phyloP scores from a whole-genome alignment of 2,888 invertebrate species.

The Papilio gigon region DNA sequence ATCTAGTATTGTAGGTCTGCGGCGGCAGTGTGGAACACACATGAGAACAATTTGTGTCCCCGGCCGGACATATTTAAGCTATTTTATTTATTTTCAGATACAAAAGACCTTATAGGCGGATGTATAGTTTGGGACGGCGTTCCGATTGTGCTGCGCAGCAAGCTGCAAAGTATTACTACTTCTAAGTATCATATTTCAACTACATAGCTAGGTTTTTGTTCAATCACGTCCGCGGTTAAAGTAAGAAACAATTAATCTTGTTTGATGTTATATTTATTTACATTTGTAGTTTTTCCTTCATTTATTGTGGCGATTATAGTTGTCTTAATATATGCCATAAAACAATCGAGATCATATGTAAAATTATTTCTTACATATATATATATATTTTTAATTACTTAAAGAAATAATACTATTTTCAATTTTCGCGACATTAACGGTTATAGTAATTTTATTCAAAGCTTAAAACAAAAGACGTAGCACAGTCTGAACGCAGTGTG shows the following conservation, averaged over 20 bases:
- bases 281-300: no score
- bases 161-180: no score
- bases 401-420: neutral
- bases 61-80: constrained; percentile 77
- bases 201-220: no score
- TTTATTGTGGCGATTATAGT: no score
- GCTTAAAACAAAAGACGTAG: constrained; percentile 36
- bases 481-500: constrained; percentile 54
- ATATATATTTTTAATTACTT: no score
- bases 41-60: constrained; percentile 62
- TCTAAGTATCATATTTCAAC: no score
- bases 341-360: no score
- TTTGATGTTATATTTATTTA: no score
- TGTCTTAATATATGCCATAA: no score
- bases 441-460: neutral
- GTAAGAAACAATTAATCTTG: no score
- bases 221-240: no score
- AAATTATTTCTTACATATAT: no score
- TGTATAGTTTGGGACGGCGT: constrained; percentile 62
- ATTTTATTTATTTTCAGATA: constrained; percentile 81
- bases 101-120: constrained; percentile 79
- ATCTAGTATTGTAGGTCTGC: constrained; percentile 31
- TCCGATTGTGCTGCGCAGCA: constrained; percentile 44
- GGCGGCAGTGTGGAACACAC: constrained; percentile 45
- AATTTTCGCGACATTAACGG: neutral